Percentiles rank a stretch among this genome's conserved stretches.
Evolutionary conservation across 1,140 invertebrate genomes (phyloP).

Genomic region (Callitettix versicolor): DNA sequence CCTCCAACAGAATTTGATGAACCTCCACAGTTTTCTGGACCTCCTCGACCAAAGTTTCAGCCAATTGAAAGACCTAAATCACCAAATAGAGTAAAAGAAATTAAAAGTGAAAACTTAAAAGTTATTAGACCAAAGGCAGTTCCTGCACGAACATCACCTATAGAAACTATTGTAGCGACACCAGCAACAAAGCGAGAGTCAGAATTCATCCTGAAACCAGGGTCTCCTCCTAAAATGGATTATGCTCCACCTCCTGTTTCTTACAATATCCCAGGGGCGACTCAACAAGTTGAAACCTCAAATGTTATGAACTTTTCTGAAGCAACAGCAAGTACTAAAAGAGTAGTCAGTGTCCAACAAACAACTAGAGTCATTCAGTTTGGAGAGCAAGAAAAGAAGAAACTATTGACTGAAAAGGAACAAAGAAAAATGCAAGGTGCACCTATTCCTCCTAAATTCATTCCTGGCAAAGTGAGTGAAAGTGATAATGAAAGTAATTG

Average conservation of each 20-base stretch:
- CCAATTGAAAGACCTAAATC: slow-evolving; percentile 39
- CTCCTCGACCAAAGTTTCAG: slow-evolving; percentile 43
- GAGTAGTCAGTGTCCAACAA: slow-evolving; percentile 54
- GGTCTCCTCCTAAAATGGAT: slow-evolving; percentile 44
- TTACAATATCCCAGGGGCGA: slow-evolving; percentile 25
- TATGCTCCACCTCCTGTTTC: slow-evolving; percentile 41
- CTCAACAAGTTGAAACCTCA: slow-evolving; percentile 46
- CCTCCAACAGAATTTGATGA: slow-evolving; percentile 46
- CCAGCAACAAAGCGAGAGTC: slow-evolving; percentile 31
- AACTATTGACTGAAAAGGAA: slow-evolving; percentile 11
- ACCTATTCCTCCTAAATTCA: slow-evolving; percentile 39
- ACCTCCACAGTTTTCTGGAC: slow-evolving; percentile 35
- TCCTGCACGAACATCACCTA: slow-evolving; percentile 29
- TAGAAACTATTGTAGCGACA: slow-evolving; percentile 29
- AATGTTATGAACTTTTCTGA: slow-evolving; percentile 57
- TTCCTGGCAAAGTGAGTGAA: slow-evolving; percentile 52
- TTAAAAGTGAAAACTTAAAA: slow-evolving; percentile 24
- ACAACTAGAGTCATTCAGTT: slow-evolving; percentile 56
- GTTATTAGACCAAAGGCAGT: slow-evolving; percentile 39
- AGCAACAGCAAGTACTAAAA: slow-evolving; percentile 48
- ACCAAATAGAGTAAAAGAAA: slow-evolving; percentile 26
- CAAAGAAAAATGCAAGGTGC: slow-evolving; percentile 18
- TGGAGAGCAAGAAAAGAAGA: slow-evolving; percentile 35
- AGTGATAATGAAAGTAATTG: slow-evolving; percentile 59
- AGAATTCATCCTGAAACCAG: slow-evolving; percentile 38